Evolutionary conservation across 1,140 invertebrate genomes (phyloP), one percentile per base, ranked within the genome.

Genomic region (Heliconius congener): DNA sequence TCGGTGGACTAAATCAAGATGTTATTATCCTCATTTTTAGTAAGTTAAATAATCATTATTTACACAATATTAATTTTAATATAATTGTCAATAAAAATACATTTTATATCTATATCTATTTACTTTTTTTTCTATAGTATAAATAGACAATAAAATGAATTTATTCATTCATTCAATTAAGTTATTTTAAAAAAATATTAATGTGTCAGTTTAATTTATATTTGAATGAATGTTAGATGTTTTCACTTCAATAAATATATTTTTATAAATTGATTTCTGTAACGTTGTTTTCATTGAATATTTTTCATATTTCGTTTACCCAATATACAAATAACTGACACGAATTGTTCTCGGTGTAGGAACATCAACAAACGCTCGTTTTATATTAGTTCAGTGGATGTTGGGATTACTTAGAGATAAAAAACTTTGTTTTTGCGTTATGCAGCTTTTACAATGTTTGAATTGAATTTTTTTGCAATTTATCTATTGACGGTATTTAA

Each of bases 21-120:
- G 79, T 84, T 81, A 80, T 19, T 76, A 42, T 52, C 42, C 8
- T 11, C 23, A 46, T 72, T 76, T 23, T 34, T 75, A 39, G 78
- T 79, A 76, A 79, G 78, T 80, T 66, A 39, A 66, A 30, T 19
- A 19, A 52, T 52, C 5, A 19, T 52, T 19, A 52, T 52, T 52
- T 52, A 19, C 8, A 52, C 50, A 52, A 37, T 37, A 6, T 37
- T 8, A 6, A 5, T 37, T 37, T 52, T 52, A 8, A 52, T 52
- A 8, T 19, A 1, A 52, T 52, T 52, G 18, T 19, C 50, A 19
- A 46, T 46, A 46, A 16, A 46, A 5, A 46, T 46, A 16, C 4
- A 46, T 46, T 46, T 46, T 4, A 46, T 46, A 46, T 13, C 11
- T 16, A 46, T 37, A 37, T 37, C 6, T 37, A 37, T 37, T 37